Percentiles rank a stretch among this genome's conserved stretches.
Evolutionary conservation across 2,888 invertebrate genomes (phyloP).

Genomic region (Imbricaverruca yamaguchii): DNA sequence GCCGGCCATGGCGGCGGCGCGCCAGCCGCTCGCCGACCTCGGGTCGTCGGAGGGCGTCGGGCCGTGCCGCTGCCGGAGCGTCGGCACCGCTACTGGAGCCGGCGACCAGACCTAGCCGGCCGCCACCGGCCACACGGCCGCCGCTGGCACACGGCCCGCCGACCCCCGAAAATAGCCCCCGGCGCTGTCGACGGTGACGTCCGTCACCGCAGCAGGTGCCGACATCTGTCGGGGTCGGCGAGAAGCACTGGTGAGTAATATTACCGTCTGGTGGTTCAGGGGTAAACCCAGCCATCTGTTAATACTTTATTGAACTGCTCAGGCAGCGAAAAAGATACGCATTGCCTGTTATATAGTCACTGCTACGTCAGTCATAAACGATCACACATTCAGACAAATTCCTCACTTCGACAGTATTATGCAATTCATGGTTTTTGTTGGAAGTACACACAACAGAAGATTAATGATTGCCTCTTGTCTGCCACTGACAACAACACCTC

Average conservation of each 20-base stretch:
- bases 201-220: background rate
- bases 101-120: background rate
- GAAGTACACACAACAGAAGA: too few relatives aligned
- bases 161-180: conserved; percentile 21
- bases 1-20: background rate
- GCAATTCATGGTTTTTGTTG: too few relatives aligned
- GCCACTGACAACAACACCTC: too few relatives aligned
- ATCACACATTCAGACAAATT: too few relatives aligned
- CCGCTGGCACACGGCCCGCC: conserved; percentile 9
- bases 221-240: background rate
- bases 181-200: conserved; percentile 15
- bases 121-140: background rate
- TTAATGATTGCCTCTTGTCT: too few relatives aligned
- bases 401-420: too few relatives aligned
- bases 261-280: too few relatives aligned
- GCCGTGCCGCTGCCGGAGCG: background rate
- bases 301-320: too few relatives aligned
- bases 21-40: background rate
- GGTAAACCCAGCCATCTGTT: too few relatives aligned
- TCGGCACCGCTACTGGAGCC: conserved; percentile 24
- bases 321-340: too few relatives aligned
- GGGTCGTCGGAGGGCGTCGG: background rate
- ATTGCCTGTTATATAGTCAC: too few relatives aligned
- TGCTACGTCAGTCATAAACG: too few relatives aligned
- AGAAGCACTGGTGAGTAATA: background rate